Base-by-base conservation (phyloP, 1,140 invertebrate species). In the Drosophila prosaltans region DNA sequence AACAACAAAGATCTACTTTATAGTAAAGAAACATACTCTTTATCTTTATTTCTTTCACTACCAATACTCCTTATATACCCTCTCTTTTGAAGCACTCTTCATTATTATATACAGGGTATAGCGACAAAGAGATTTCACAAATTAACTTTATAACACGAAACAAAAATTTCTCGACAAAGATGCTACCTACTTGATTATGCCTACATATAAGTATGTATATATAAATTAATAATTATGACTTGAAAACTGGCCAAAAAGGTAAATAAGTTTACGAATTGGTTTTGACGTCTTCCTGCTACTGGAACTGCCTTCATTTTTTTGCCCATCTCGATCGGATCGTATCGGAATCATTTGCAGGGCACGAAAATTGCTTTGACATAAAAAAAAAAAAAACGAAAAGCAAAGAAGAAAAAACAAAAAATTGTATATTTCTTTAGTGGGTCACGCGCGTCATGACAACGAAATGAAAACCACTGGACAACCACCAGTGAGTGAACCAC, bases 291-390 rank as follows among this genome's bases (percentile, higher is more conserved):
- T 69, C 45, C 36, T 54, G 43, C 10, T 51, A 51, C 45, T n/a
- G 51, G 51, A 21, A 59, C 43, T n/a, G 68, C 32, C 32, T 36
- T 36, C 3, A 4, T 3, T 36, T 3, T 36, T 36, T 36, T 74
- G 76, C 69, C 58, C 60, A 60, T 60, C 43, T 59, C 63, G 60
- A 45, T 63, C 28, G 36, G 32, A 36, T 36, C 45, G 45, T 36
- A 36, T 36, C 32, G 32, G 6, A 61, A 66, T 72, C 60, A 59
- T 39, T 59, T 59, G 36, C 57, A 59, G 57, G 57, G 59, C 83
- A 86, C 83, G 84, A 86, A 86, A 86, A 86, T 86, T 86, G 76
- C 76, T 86, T 86, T 86, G 83, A 86, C 83, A 88, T 74, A 83
- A 89, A 88, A 80, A 80, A 88, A 80, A 80, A 16, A 16, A 16